phyloP scores from a whole-genome alignment of 2,888 invertebrate species.

The Spodoptera exigua region DNA sequence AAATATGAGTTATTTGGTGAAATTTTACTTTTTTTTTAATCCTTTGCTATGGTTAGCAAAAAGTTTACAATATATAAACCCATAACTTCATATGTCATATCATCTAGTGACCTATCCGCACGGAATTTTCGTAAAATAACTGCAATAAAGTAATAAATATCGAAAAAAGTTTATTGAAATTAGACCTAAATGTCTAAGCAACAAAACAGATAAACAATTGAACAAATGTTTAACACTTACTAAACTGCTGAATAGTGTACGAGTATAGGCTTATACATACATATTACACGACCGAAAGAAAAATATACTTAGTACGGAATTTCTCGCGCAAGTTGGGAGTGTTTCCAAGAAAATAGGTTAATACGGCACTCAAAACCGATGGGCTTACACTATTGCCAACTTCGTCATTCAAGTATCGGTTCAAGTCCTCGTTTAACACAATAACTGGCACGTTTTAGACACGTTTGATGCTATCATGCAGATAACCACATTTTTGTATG shows the following conservation, averaged over 20 bases:
- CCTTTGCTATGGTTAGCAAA: no score
- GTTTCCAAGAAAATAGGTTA: slow-evolving; percentile 52
- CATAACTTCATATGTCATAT: no score
- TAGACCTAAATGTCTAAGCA: no score
- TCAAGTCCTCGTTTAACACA: slow-evolving; percentile 40
- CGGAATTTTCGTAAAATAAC: no score
- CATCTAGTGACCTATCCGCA: background rate
- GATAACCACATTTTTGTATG: slow-evolving; percentile 24
- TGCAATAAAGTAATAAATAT: no score
- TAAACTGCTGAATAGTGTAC: slow-evolving; percentile 10
- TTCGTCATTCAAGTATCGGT: slow-evolving; percentile 47
- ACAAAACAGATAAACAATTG: no score
- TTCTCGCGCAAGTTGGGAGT: slow-evolving; percentile 4
- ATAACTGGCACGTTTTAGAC: slow-evolving; percentile 40
- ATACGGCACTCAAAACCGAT: slow-evolving; percentile 46
- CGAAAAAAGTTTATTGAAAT: no score
- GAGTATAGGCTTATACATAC: no score
- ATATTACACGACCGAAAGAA: slow-evolving; percentile 28
- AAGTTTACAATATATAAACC: no score
- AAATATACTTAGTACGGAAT: slow-evolving; percentile 19
- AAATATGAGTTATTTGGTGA: no score
- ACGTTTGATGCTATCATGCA: slow-evolving; percentile 34
- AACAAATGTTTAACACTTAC: no score
- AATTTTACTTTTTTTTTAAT: no score
- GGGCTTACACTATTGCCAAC: slow-evolving; percentile 54